phyloP scores from a whole-genome alignment of 2,113 vertebrate genomes.

The Heterotilapia buettikoferi region DNA sequence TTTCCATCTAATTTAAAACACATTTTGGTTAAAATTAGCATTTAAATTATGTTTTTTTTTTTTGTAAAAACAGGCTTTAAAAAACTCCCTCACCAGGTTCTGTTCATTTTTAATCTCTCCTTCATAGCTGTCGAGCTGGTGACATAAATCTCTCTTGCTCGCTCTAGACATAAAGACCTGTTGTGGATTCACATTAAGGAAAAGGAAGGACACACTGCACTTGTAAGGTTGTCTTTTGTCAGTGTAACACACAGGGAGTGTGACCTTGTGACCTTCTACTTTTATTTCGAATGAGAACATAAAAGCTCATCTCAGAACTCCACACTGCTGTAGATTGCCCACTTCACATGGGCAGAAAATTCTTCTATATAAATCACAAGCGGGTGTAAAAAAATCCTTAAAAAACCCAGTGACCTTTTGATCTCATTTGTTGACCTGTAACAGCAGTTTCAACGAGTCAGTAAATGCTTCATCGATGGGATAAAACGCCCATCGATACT shows the following conservation, averaged over 20 bases:
- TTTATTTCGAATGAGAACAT: neutral
- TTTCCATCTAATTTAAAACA: neutral
- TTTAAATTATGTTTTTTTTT: neutral
- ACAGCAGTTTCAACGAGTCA: neutral
- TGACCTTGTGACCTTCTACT: neutral
- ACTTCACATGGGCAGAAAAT: neutral
- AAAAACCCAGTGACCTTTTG: neutral
- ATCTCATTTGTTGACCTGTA: conserved; percentile 22
- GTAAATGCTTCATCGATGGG: conserved; percentile 1
- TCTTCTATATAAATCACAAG: neutral
- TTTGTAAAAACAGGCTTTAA: neutral
- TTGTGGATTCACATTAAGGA: neutral
- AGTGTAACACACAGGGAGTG: neutral
- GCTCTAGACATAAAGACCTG: neutral
- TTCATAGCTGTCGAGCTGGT: neutral
- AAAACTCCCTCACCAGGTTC: neutral
- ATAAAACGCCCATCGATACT: neutral
- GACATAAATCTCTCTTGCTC: neutral
- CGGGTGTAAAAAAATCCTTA: neutral
- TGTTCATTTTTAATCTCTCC: neutral
- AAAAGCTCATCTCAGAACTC: conserved; percentile 8
- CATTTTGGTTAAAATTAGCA: neutral
- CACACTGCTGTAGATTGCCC: neutral
- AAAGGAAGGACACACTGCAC: neutral
- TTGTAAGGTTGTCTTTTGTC: neutral